Percentiles rank a stretch among this genome's conserved stretches.
These are phyloP conservation scores for Sebastiscus albofasciatus DNA, from an alignment of 2,797 vertebrate species.

Conservation along the genomic window DNA sequence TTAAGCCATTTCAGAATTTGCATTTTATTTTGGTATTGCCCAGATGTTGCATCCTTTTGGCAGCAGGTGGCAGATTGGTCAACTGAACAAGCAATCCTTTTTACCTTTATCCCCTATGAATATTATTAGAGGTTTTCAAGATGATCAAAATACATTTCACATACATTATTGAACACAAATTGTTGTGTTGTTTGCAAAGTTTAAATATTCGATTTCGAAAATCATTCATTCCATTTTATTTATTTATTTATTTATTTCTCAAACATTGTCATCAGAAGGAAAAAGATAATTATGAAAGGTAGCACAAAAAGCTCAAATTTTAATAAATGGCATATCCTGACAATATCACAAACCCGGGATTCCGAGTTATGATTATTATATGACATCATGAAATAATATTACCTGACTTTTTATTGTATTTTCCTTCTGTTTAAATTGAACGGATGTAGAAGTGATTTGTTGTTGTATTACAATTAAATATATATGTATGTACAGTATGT, in stretches of 20 bases:
- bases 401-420: not conserved
- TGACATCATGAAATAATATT: not conserved
- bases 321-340: not conserved
- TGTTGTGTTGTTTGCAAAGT: not conserved
- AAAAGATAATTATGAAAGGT: not conserved
- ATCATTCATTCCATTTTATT: not conserved
- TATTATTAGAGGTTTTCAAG: not conserved
- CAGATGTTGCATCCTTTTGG: not conserved
- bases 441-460: not conserved
- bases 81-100: not conserved
- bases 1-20: no score
- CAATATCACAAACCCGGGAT: not conserved
- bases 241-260: not conserved
- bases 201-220: not conserved
- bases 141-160: not conserved
- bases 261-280: not conserved
- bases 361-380: not conserved
- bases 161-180: not conserved
- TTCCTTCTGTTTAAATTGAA: not conserved
- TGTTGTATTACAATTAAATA: not conserved
- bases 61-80: not conserved
- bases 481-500: no score
- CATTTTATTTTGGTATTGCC: not conserved
- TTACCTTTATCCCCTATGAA: not conserved
- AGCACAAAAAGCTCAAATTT: not conserved